Evolutionary conservation across 2,888 invertebrate genomes (phyloP).

Genomic region (Lepidocyrtoides sp.): DNA sequence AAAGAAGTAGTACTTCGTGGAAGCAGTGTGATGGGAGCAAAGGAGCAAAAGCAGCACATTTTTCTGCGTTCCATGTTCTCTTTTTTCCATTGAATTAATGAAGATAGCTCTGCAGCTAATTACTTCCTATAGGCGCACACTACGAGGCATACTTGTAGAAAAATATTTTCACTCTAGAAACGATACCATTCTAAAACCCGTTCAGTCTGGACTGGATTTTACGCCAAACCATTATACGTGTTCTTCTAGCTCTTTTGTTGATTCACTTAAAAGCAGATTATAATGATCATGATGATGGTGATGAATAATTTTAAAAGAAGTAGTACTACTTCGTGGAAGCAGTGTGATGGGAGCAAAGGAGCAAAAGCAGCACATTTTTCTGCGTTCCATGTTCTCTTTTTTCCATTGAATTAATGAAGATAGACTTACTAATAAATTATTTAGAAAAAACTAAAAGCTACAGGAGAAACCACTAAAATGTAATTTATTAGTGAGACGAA

Average conservation of each 20-base stretch:
- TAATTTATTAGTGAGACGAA: constrained; percentile 59
- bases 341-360: constrained; percentile 9
- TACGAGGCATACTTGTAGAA: background rate
- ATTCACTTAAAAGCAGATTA: constrained; percentile 40
- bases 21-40: background rate
- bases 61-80: background rate
- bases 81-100: constrained; percentile 62
- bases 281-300: background rate
- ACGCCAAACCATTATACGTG: too few species aligned
- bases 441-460: constrained; percentile 67
- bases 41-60: constrained; percentile 13
- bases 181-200: too few species aligned
- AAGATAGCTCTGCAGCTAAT: constrained; percentile 54
- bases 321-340: background rate
- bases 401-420: constrained; percentile 68
- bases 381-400: background rate
- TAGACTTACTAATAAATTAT: constrained; percentile 72
- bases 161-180: background rate
- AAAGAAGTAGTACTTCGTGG: background rate
- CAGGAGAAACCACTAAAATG: constrained; percentile 72
- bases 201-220: too few species aligned
- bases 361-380: background rate
- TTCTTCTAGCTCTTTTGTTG: background rate
- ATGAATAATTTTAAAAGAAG: constrained; percentile 33
- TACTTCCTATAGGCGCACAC: constrained; percentile 37